phyloP scores from a whole-genome alignment of 2,888 invertebrate species.

The Erebia aethiops region DNA sequence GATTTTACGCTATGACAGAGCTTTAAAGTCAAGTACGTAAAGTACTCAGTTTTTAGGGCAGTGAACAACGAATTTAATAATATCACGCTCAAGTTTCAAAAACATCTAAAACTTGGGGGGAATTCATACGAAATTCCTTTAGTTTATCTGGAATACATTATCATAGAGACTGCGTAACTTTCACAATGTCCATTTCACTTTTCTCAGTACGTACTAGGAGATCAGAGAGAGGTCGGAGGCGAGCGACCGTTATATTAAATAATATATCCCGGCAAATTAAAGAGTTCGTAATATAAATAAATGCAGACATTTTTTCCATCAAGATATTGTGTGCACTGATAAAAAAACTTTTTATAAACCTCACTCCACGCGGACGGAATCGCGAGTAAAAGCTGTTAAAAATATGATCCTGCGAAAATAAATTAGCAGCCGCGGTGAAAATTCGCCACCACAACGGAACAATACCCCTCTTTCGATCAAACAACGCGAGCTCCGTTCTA shows the following conservation, averaged over 20 bases:
- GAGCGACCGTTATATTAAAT: constrained; percentile 59
- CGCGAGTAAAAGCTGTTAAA: not conserved
- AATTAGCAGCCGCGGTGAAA: constrained; percentile 20
- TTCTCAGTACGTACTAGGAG: constrained; percentile 3
- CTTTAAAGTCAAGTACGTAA: too few relatives aligned
- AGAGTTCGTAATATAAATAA: too few relatives aligned
- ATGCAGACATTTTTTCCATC: too few relatives aligned
- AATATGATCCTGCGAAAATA: not conserved
- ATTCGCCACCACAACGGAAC: constrained; percentile 34
- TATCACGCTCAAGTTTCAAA: not conserved
- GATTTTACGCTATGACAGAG: too few relatives aligned
- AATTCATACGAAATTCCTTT: not conserved
- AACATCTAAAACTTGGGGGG: not conserved
- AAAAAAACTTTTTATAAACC: not conserved
- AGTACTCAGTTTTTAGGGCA: too few relatives aligned
- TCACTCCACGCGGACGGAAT: not conserved
- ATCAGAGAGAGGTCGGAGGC: constrained; percentile 54
- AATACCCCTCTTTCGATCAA: constrained; percentile 33
- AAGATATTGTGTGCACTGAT: not conserved
- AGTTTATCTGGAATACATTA: constrained; percentile 5
- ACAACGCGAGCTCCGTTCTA: constrained; percentile 21
- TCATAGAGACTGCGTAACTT: constrained; percentile 5
- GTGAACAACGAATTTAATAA: not conserved
- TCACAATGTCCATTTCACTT: constrained; percentile 22
- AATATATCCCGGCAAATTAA: too few relatives aligned